A percentile compares a stretch with the other conserved stretches of the same genome.
Evolutionary conservation across 2,797 vertebrate genomes (phyloP).

Genomic region (Enoplosus armatus): DNA sequence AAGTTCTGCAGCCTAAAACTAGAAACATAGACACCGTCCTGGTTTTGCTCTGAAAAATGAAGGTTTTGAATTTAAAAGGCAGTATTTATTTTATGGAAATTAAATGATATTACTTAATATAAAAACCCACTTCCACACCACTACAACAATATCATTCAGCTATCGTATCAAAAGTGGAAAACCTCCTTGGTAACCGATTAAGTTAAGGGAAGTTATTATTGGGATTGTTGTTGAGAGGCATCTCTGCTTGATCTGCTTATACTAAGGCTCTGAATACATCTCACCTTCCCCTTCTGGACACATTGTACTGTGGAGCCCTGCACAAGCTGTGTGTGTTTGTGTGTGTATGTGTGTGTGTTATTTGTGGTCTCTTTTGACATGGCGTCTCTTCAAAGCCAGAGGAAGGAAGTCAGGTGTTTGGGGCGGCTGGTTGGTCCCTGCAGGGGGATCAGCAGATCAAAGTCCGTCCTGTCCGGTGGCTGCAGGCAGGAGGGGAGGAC

Average conservation of each 20-base stretch:
- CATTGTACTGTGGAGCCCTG: neutral
- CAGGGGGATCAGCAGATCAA: conserved; percentile 26
- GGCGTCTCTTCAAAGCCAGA: conserved; percentile 36
- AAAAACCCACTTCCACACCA: neutral
- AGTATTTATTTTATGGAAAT: neutral
- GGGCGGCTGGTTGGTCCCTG: neutral
- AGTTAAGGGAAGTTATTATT: neutral
- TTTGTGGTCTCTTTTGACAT: conserved; percentile 5
- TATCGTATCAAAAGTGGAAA: neutral
- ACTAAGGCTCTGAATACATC: neutral
- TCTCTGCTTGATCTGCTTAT: neutral
- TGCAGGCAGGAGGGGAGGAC: conserved; percentile 17
- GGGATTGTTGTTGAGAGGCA: neutral
- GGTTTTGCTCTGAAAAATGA: neutral
- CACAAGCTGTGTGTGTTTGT: neutral
- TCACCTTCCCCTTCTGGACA: neutral
- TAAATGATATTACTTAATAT: neutral
- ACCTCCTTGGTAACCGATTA: neutral
- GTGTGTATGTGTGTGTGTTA: conserved; percentile 11
- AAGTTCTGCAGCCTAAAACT: neutral
- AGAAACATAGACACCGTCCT: neutral
- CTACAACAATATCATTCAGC: neutral
- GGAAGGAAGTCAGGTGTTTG: conserved; percentile 31
- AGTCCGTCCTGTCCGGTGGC: conserved; percentile 23
- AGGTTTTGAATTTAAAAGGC: neutral